These are phyloP conservation scores for Lordiphosa collinella DNA, from an alignment of 1,140 invertebrate genomes.

Conservation along the genomic window DNA sequence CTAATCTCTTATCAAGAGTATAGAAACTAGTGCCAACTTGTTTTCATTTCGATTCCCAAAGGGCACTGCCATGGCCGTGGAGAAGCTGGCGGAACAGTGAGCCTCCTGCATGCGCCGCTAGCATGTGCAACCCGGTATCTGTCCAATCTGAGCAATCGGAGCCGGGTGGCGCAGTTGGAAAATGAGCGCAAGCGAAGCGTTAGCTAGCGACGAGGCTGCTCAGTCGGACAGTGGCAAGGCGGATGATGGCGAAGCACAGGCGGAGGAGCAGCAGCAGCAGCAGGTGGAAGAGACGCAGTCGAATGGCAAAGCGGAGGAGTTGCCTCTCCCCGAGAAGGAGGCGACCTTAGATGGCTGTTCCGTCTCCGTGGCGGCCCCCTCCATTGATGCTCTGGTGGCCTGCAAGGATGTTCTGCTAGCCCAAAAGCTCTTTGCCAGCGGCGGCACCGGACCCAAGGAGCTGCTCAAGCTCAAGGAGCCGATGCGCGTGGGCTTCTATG, in stretches of 20 bases:
- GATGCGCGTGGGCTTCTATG: slow-evolving; percentile 97
- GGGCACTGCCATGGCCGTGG: slow-evolving; percentile 37
- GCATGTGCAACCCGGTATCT: slow-evolving; percentile 37
- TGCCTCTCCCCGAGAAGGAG: slow-evolving; percentile 2
- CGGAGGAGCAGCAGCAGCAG: slow-evolving; percentile 1
- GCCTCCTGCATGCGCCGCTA: slow-evolving; percentile 47
- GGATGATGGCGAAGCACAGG: neutral
- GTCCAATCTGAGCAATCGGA: slow-evolving; percentile 1
- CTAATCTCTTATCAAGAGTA: slow-evolving; percentile 68
- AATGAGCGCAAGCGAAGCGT: slow-evolving; percentile 56
- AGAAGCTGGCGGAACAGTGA: slow-evolving; percentile 27
- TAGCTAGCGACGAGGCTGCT: slow-evolving; percentile 30
- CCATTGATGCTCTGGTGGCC: slow-evolving; percentile 54
- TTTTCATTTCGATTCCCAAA: slow-evolving; percentile 24
- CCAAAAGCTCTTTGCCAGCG: slow-evolving; percentile 54
- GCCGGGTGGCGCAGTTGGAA: slow-evolving; percentile 38
- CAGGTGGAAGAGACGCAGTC: slow-evolving; percentile 1
- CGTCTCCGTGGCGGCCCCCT: slow-evolving; percentile 25
- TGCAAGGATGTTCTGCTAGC: slow-evolving; percentile 65
- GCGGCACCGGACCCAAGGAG: slow-evolving; percentile 46
- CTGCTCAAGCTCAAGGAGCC: slow-evolving; percentile 80
- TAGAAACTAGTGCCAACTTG: slow-evolving; percentile 31
- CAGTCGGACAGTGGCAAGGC: neutral
- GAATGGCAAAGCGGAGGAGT: slow-evolving; percentile 1
- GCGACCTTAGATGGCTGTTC: slow-evolving; percentile 2